Evolutionary conservation across 2,113 vertebrate species (phyloP), one percentile per base, ranked within the genome.

Genomic region (Aplodontia rufa): DNA sequence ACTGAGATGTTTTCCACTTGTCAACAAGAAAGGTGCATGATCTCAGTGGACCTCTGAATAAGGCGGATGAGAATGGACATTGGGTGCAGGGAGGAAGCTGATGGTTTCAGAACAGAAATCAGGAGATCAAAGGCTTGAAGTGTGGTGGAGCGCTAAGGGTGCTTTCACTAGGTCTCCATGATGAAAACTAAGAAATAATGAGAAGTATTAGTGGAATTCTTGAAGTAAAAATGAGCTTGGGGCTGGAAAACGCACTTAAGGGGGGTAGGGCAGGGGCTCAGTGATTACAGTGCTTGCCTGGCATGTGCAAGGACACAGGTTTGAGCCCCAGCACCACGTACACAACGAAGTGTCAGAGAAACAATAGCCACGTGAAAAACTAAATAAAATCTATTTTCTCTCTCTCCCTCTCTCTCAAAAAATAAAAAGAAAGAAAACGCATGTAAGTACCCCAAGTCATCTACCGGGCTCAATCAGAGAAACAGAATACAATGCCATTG

Each of bases 401-500:
- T n/a, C n/a, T n/a, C n/a, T n/a, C n/a, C n/a, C n/a, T n/a, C n/a
- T n/a, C n/a, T n/a, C n/a, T n/a, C n/a, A n/a, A n/a, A n/a, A n/a
- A n/a, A n/a, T n/a, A n/a, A n/a, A n/a, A n/a, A n/a, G n/a, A n/a
- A n/a, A n/a, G 37, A 90, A 58, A 81, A 37, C 16, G 22, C 30
- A 58, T 11, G 13, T 8, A 30, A 69, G 51, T 7, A 28, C 55
- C 53, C 8, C 13, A 83, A 30, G 6, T 37, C n/a, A 16, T 93
- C 71, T 60, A 24, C 22, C 51, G 30, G n/a, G 24, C 14, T 90
- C 60, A 40, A 7, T 19, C 28, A 28, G 84, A 60, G 40, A 42
- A 9, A 19, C 28, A 0, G 16, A 0, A 1, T 32, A n/a, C 16
- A 42, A 47, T 26, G 20, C n/a, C 37, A 10, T 11, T 1, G 0